Percentiles rank a stretch among this genome's conserved stretches.
Conservation (phyloP, 1,140 invertebrate species). For the Drosophila teissieri region DNA sequence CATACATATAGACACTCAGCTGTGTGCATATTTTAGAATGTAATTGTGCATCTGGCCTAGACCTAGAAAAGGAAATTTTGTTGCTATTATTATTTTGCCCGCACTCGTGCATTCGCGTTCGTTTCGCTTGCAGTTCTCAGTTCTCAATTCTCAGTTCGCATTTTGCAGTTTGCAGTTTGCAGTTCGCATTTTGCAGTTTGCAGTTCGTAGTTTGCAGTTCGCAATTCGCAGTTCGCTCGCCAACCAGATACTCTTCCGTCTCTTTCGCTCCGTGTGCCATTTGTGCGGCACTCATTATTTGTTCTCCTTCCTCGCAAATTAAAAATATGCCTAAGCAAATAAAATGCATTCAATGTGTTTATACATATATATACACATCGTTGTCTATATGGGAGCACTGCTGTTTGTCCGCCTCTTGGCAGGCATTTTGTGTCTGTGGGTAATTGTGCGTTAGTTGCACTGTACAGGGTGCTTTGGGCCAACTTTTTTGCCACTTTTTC, state of each 20-base stretch:
- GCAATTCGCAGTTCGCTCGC: constrained; percentile 28
- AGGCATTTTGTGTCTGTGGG: constrained; percentile 37
- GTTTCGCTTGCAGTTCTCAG: constrained; percentile 31
- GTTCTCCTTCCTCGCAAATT: constrained; percentile 83
- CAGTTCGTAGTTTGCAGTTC: constrained; percentile 18
- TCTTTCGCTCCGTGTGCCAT: constrained; percentile 30
- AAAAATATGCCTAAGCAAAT: constrained; percentile 82
- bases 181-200: constrained; percentile 1
- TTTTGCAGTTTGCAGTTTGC: constrained; percentile 30
- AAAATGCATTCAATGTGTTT: constrained; percentile 64
- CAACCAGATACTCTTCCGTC: constrained; percentile 6
- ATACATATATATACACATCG: constrained; percentile 2
- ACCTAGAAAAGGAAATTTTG: constrained; percentile 85
- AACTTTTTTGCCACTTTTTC: not conserved
- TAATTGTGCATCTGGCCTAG: constrained; percentile 84
- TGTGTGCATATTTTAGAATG: constrained; percentile 84
- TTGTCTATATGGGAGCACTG: constrained; percentile 13
- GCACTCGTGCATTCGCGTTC: constrained; percentile 49
- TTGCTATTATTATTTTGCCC: constrained; percentile 79
- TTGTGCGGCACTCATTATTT: constrained; percentile 67
- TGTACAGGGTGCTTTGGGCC: constrained; percentile 52
- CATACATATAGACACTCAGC: constrained; percentile 21
- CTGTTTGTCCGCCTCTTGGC: constrained; percentile 17
- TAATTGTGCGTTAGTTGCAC: constrained; percentile 59
- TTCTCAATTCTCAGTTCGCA: constrained; percentile 29